Base-by-base conservation (phyloP, 2,888 invertebrate species). In the Melinaea marsaeus region DNA sequence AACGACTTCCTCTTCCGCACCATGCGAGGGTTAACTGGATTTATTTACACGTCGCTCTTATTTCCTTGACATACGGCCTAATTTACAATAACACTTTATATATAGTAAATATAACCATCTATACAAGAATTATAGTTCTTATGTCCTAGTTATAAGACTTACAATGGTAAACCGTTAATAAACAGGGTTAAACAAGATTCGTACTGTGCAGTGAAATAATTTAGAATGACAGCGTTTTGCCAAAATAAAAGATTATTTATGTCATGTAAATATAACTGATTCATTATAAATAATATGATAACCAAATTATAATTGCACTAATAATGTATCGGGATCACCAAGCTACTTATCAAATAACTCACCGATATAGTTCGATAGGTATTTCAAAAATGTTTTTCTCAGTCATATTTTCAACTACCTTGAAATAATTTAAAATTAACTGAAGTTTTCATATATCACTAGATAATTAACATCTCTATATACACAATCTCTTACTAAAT, bases 1-100 rank as follows among this genome's bases (percentile, higher is more conserved):
- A 85, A 85, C 84, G 85, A 85, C 86, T 84, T 86, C 86, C 86
- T 75, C 62, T 81, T 85, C 86, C 86, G 84, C 76, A 76, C 73
- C 71, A 70, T 72, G 74, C 75, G 75, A 64, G 66, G 67, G 60
- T 71, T 34, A 57, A 60, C 60, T 60, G 55, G 63, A 57, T 61
- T 60, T 54, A 60, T 61, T 64, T 57, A 51, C 60, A 56, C 58
- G 22, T 45, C 57, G 66, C 61, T 58, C 58, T 51, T 51, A 51
- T 51, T 32, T 51, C 51, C 51, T 51, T 32, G 1, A 4, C 32
- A 51, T 51, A 51, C 32, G 51, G 51, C 22, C 51, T 51, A 51
- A 32, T 9, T 51, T 51, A 51, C 51, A 51, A 4, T 51, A 51
- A 22, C 51, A 42, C 11, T 42, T 3, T 11, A 32, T 51, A 2